Percentiles rank a stretch among this genome's conserved stretches.
These are phyloP conservation scores for Sycophila texana DNA, from an alignment of 2,888 invertebrate genomes.

Conservation along the genomic window DNA sequence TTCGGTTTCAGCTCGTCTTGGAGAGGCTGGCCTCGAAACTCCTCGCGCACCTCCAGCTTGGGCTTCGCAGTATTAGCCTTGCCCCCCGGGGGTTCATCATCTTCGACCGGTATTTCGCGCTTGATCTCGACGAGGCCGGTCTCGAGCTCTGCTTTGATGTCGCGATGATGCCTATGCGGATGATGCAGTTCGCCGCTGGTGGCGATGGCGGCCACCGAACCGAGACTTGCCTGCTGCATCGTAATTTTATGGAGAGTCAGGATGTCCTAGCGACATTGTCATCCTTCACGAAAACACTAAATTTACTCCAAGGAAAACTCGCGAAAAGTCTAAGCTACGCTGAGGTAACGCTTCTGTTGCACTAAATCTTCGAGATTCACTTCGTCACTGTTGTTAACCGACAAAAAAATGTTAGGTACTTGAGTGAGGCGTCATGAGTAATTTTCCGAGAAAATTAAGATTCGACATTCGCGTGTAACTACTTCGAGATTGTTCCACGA, in stretches of 20 bases:
- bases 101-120: constrained; percentile 59
- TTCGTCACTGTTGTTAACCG: no score
- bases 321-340: neutral
- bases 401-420: no score
- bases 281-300: neutral
- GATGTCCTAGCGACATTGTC: neutral
- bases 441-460: no score
- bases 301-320: constrained; percentile 1
- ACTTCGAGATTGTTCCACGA: no score
- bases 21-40: constrained; percentile 54
- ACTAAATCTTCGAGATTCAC: no score
- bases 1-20: constrained; percentile 31
- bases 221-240: constrained; percentile 70
- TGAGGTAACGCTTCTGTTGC: no score
- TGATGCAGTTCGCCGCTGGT: constrained; percentile 32
- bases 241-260: neutral
- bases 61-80: constrained; percentile 24
- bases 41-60: constrained; percentile 61
- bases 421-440: no score
- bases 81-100: neutral
- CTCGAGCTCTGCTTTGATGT: constrained; percentile 57
- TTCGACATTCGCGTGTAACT: no score
- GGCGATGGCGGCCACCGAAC: constrained; percentile 53
- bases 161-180: constrained; percentile 54
- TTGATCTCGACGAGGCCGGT: constrained; percentile 62